These are phyloP conservation scores for Abramis brama DNA, from an alignment of 2,113 vertebrate genomes.

Conservation along the genomic window DNA sequence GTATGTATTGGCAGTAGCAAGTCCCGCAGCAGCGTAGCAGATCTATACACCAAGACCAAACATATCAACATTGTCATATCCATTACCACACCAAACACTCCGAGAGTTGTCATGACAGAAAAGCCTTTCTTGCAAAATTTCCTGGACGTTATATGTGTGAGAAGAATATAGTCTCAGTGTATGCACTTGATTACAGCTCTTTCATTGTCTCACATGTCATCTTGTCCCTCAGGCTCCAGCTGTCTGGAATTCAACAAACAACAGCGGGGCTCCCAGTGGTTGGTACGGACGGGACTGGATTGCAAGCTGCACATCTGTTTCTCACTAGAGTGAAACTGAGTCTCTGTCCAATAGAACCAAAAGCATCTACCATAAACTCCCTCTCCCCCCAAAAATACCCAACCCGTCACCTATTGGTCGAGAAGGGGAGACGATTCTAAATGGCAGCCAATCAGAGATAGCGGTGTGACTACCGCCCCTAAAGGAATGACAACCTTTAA, in stretches of 20 bases:
- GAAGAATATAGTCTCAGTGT: not conserved
- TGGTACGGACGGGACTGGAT: conserved; percentile 36
- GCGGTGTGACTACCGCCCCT: conserved; percentile 55
- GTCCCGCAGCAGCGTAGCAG: too few species aligned
- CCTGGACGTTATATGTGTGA: not conserved
- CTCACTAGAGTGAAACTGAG: conserved; percentile 2
- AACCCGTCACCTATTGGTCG: conserved; percentile 62
- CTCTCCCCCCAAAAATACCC: conserved; percentile 29
- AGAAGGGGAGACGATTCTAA: conserved; percentile 57
- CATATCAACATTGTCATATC: too few species aligned
- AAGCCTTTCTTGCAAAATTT: not conserved
- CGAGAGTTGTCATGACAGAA: too few species aligned
- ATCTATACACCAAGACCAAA: too few species aligned
- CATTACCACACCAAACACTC: too few species aligned
- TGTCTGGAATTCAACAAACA: conserved; percentile 31
- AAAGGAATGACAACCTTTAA: conserved; percentile 35
- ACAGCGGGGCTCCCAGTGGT: conserved; percentile 20
- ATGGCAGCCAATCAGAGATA: conserved; percentile 62
- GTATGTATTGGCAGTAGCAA: too few species aligned
- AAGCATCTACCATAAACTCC: conserved; percentile 35
- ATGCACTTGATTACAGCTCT: conserved; percentile 4
- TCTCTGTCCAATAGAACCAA: conserved; percentile 38
- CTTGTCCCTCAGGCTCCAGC: not conserved
- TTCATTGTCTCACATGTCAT: not conserved
- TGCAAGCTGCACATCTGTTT: conserved; percentile 55